A percentile compares a stretch with the other conserved stretches of the same genome.
Evolutionary conservation across 2,888 invertebrate species (phyloP).

Genomic region (Melipona beecheii): DNA sequence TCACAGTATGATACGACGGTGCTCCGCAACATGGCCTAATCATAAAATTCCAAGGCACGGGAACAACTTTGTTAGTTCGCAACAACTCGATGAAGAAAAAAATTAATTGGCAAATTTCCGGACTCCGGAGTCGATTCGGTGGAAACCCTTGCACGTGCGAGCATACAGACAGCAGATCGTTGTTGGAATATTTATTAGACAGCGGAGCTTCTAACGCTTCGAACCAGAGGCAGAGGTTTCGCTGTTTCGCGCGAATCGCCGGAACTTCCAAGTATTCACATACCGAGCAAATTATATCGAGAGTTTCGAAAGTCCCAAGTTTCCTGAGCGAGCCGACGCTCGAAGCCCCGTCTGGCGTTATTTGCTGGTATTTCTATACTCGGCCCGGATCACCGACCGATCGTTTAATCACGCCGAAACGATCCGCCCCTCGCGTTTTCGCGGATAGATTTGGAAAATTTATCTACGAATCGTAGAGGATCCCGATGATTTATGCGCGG

Average conservation of each 20-base stretch:
- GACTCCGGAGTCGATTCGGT: background rate
- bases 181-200: constrained; percentile 12
- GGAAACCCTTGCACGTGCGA: background rate
- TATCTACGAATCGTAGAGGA: background rate
- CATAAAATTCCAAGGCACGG: background rate
- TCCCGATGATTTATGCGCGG: background rate
- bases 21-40: background rate
- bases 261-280: constrained; percentile 5
- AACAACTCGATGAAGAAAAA: background rate
- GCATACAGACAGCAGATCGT: background rate
- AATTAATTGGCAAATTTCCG: background rate
- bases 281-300: constrained; percentile 28
- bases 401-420: constrained; percentile 8
- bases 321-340: background rate
- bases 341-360: constrained; percentile 2
- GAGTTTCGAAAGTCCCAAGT: constrained; percentile 23
- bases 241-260: too few relatives aligned
- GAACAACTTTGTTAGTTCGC: background rate
- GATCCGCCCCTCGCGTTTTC: background rate
- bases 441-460: background rate
- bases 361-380: constrained; percentile 6
- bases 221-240: background rate
- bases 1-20: too few relatives aligned
- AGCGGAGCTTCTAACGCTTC: background rate
- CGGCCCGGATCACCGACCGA: constrained; percentile 1